phyloP scores from a whole-genome alignment of 2,797 vertebrate genomes.

The Lutra lutra region DNA sequence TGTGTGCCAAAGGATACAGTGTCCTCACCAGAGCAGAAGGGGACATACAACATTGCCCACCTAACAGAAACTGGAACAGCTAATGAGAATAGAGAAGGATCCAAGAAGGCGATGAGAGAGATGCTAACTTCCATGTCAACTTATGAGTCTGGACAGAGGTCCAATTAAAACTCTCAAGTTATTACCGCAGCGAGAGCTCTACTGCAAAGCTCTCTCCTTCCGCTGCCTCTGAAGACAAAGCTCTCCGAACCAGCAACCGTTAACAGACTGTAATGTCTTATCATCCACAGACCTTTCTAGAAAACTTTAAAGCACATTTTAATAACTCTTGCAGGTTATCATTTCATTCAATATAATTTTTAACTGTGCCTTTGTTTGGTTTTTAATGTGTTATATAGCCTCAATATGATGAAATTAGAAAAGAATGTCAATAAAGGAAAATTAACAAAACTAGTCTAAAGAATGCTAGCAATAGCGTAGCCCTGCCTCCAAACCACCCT shows the following conservation, averaged over 20 bases:
- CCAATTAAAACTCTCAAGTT: background rate
- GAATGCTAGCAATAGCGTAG: background rate
- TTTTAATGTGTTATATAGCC: conserved; percentile 4
- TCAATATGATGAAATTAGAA: conserved; percentile 31
- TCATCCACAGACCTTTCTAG: background rate
- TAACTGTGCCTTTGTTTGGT: background rate
- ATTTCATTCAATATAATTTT: conserved; percentile 39
- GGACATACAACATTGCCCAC: background rate
- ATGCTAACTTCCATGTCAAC: background rate
- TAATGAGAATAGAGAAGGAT: background rate
- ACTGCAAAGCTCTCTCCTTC: background rate
- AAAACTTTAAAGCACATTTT: background rate
- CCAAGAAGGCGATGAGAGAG: conserved; percentile 29
- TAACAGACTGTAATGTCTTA: background rate
- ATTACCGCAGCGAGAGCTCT: background rate
- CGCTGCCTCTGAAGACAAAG: background rate
- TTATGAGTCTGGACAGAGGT: background rate
- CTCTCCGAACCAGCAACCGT: background rate
- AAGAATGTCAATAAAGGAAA: background rate
- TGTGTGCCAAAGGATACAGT: background rate
- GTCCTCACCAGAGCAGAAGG: background rate
- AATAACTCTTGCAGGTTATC: conserved; percentile 43
- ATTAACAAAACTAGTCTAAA: background rate
- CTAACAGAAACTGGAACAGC: background rate
- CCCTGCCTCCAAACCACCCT: background rate